These are phyloP conservation scores for Strix uralensis DNA, from an alignment of 2,113 vertebrate genomes.

Conservation along the genomic window DNA sequence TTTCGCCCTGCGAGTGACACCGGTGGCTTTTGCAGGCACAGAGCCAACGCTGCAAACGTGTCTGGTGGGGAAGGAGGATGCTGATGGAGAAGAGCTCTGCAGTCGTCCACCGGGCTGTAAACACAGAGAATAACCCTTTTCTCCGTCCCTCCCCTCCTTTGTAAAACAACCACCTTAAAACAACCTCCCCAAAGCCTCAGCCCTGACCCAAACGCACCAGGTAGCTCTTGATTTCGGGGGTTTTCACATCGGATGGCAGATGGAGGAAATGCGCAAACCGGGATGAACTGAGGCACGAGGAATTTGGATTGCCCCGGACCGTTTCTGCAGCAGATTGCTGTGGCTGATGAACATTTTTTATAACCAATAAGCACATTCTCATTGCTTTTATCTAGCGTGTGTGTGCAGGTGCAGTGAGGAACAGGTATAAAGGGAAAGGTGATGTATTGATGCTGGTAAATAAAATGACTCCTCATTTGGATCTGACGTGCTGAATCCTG, in stretches of 20 bases:
- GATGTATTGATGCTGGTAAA: background rate
- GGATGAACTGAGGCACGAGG: rapidly evolving
- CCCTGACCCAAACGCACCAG: background rate
- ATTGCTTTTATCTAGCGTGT: background rate
- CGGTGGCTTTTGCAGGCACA: background rate
- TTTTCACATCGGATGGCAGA: rapidly evolving
- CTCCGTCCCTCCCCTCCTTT: background rate
- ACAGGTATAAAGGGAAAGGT: background rate
- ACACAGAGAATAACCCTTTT: background rate
- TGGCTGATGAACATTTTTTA: background rate
- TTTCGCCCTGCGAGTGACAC: background rate
- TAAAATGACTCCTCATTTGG: background rate
- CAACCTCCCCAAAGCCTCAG: background rate
- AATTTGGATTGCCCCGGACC: background rate
- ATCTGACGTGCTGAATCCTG: background rate
- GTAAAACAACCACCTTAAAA: background rate
- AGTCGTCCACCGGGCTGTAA: background rate
- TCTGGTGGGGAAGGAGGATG: background rate
- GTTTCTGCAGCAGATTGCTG: background rate
- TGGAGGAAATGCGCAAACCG: background rate
- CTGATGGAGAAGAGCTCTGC: background rate
- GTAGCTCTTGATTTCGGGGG: background rate
- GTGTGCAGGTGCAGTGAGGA: background rate
- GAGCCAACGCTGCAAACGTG: rapidly evolving
- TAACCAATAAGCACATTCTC: background rate